Evolutionary conservation across 2,888 invertebrate genomes (phyloP).

Genomic region (Heliconius ethilla): DNA sequence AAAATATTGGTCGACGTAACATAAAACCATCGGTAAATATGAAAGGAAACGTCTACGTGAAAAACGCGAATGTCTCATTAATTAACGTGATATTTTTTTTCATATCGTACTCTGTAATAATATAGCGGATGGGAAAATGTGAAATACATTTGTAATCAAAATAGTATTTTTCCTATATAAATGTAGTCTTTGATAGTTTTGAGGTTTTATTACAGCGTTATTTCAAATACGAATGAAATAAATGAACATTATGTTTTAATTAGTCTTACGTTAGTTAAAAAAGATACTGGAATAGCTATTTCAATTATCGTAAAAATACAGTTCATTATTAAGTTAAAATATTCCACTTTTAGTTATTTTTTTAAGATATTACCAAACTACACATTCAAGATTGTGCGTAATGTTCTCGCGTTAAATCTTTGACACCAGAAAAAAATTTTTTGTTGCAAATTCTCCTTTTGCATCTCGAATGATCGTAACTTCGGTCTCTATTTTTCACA

Average conservation of each 20-base stretch:
- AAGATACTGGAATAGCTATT: neutral
- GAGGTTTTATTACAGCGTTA: neutral
- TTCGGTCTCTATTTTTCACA: too few species aligned
- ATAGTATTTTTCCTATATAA: slow-evolving; percentile 2
- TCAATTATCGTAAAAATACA: neutral
- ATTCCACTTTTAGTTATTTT: too few species aligned
- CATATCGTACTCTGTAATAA: slow-evolving; percentile 12
- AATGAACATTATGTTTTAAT: neutral
- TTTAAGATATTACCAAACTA: too few species aligned
- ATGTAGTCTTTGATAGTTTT: neutral
- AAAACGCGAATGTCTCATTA: slow-evolving; percentile 28
- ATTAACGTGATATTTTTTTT: slow-evolving; percentile 25
- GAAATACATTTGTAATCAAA: slow-evolving; percentile 12
- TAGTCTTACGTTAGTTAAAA: neutral
- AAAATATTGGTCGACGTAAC: slow-evolving; percentile 34
- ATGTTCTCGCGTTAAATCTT: neutral
- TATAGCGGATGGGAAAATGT: neutral
- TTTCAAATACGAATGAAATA: neutral
- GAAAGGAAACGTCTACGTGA: slow-evolving; percentile 23
- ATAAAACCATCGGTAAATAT: slow-evolving; percentile 24
- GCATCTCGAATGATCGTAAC: neutral
- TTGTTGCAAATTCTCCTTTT: neutral
- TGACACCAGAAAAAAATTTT: neutral
- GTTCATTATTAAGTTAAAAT: neutral
- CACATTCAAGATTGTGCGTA: too few species aligned